phyloP scores from a whole-genome alignment of 2,113 vertebrate species.

The Corythornis vintsioides region DNA sequence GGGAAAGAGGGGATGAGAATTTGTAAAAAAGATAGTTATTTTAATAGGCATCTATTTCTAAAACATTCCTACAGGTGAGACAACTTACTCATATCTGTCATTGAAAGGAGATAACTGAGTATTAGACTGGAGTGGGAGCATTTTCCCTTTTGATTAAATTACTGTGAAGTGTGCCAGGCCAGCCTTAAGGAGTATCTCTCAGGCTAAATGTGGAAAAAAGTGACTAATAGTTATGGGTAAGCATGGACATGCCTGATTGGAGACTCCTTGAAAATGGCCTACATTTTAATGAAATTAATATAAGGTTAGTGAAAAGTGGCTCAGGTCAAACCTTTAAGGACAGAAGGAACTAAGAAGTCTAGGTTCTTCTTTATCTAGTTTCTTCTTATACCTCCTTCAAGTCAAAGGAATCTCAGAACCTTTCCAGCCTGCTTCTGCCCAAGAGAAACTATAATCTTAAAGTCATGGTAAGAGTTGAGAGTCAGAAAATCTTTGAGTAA shows the following conservation, averaged over 20 bases:
- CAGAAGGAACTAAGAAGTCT: background rate
- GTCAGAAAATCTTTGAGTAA: background rate
- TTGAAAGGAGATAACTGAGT: slow-evolving; percentile 20
- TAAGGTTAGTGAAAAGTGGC: background rate
- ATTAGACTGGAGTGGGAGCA: background rate
- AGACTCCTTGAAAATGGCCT: background rate
- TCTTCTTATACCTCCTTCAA: background rate
- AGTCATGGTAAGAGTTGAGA: background rate
- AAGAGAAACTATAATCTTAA: background rate
- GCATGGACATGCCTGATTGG: background rate
- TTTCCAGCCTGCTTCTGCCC: background rate
- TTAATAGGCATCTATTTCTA: background rate
- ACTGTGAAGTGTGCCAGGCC: background rate
- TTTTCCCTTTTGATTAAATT: slow-evolving; percentile 5
- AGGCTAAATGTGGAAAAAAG: background rate
- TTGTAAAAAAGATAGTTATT: background rate
- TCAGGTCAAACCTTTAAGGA: background rate
- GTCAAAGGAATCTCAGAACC: background rate
- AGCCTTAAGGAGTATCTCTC: background rate
- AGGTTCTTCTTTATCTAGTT: background rate
- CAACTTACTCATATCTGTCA: background rate
- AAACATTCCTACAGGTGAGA: background rate
- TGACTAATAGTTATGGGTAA: background rate
- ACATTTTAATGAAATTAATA: background rate
- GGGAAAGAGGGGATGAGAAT: background rate